phyloP scores from a whole-genome alignment of 2,113 vertebrate genomes.

The Anguilla rostrata region DNA sequence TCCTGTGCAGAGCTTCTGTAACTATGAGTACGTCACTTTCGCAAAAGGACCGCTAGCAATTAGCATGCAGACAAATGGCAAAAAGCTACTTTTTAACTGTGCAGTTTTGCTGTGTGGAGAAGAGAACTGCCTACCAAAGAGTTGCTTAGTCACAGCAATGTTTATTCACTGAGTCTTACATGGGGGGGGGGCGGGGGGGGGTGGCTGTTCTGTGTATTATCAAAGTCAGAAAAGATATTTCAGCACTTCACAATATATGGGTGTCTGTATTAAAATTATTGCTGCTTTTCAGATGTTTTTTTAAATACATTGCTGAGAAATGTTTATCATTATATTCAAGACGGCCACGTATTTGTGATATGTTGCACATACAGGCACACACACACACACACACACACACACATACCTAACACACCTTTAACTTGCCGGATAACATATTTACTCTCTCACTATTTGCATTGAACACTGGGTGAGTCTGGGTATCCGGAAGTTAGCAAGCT shows the following conservation, averaged over 20 bases:
- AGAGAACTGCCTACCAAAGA: not conserved
- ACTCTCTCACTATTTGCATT: not conserved
- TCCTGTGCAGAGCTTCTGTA: not conserved
- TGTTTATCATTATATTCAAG: no score
- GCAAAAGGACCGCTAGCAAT: not conserved
- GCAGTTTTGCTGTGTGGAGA: not conserved
- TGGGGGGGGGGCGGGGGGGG: no score
- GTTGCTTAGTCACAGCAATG: not conserved
- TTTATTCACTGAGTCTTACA: not conserved
- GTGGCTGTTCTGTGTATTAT: no score
- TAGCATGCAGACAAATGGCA: not conserved
- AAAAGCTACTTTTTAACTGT: not conserved
- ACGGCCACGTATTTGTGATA: no score
- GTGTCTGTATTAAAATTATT: no score
- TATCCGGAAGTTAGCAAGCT: not conserved
- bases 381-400: not conserved
- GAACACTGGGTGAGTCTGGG: not conserved
- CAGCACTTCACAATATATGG: no score
- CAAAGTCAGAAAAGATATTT: no score
- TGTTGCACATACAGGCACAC: no score
- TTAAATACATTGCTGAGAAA: no score
- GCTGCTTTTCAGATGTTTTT: no score
- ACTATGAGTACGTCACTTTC: not conserved
- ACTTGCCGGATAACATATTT: not conserved
- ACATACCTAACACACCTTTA: not conserved